Conservation (phyloP, 2,113 vertebrate species). For the Elgaria multicarinata region DNA sequence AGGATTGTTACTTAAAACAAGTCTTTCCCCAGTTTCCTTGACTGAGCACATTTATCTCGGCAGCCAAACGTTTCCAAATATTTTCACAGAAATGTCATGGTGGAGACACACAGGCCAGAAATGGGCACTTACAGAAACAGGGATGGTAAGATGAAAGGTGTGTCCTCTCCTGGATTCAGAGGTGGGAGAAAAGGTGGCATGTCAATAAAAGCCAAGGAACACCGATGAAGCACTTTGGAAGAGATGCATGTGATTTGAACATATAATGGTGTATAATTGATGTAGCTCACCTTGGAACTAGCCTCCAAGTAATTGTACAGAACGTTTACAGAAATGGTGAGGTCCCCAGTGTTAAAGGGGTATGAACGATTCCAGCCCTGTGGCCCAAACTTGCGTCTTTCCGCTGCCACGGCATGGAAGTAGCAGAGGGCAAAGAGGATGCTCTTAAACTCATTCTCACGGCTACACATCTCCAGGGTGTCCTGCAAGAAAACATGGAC, state of each 20-base stretch:
- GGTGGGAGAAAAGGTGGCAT: not conserved
- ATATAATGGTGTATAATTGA: not conserved
- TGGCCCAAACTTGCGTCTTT: slow-evolving; percentile 91
- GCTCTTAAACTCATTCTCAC: slow-evolving; percentile 92
- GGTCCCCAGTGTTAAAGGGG: slow-evolving; percentile 92
- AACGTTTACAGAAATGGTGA: slow-evolving; percentile 92
- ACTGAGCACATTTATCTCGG: slow-evolving; percentile 4
- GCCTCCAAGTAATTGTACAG: slow-evolving; percentile 94
- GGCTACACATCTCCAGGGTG: slow-evolving; percentile 91
- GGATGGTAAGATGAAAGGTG: not conserved
- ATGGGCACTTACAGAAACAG: not conserved
- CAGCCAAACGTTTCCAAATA: not conserved
- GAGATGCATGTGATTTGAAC: not conserved
- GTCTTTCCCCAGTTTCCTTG: not conserved
- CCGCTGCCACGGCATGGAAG: slow-evolving; percentile 93
- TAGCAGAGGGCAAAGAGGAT: slow-evolving; percentile 95
- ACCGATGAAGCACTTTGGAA: not conserved
- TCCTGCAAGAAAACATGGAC: slow-evolving; percentile 79
- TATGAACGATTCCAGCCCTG: slow-evolving; percentile 96
- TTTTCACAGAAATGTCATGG: not conserved
- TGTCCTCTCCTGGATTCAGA: not conserved
- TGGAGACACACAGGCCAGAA: not conserved
- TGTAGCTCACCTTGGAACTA: slow-evolving; percentile 85
- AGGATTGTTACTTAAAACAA: slow-evolving; percentile 14
- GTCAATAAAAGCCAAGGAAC: not conserved